A percentile compares a stretch with the other conserved stretches of the same genome.
Conservation (phyloP, 2,888 invertebrate species). For the Lycia hirtaria region DNA sequence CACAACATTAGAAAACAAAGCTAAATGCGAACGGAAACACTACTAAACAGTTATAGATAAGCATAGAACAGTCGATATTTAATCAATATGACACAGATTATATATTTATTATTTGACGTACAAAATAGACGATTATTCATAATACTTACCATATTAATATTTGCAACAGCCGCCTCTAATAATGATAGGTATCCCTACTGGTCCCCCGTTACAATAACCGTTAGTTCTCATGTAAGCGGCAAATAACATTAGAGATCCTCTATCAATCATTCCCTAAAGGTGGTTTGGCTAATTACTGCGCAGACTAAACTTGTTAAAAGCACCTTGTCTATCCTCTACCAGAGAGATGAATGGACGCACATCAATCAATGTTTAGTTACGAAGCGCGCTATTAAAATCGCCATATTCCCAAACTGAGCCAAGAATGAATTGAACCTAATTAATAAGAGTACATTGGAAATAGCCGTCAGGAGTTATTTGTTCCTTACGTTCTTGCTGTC, state of each 20-base stretch:
- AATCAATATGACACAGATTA: no score
- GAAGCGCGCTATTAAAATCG: slow-evolving; percentile 39
- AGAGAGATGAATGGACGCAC: slow-evolving; percentile 56
- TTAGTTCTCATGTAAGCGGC: slow-evolving; percentile 25
- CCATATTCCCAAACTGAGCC: slow-evolving; percentile 26
- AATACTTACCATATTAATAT: slow-evolving; percentile 1
- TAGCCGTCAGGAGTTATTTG: no score
- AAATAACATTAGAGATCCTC: slow-evolving; percentile 38
- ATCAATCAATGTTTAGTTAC: slow-evolving; percentile 62
- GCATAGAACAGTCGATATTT: no score
- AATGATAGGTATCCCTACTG: slow-evolving; percentile 1
- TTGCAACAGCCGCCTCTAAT: neutral
- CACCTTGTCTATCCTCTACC: slow-evolving; percentile 48
- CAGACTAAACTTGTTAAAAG: slow-evolving; percentile 50
- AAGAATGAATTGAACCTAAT: slow-evolving; percentile 10
- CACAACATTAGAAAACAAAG: no score
- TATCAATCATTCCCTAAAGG: slow-evolving; percentile 55
- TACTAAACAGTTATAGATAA: no score
- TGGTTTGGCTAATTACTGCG: slow-evolving; percentile 56
- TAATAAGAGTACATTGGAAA: neutral
- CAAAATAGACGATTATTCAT: slow-evolving; percentile 2
- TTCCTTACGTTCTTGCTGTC: no score
- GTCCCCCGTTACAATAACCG: slow-evolving; percentile 19
- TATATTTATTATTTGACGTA: no score
- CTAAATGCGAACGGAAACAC: no score